Conservation (phyloP, 2,113 vertebrate species). For the Puntigrus tetrazona region DNA sequence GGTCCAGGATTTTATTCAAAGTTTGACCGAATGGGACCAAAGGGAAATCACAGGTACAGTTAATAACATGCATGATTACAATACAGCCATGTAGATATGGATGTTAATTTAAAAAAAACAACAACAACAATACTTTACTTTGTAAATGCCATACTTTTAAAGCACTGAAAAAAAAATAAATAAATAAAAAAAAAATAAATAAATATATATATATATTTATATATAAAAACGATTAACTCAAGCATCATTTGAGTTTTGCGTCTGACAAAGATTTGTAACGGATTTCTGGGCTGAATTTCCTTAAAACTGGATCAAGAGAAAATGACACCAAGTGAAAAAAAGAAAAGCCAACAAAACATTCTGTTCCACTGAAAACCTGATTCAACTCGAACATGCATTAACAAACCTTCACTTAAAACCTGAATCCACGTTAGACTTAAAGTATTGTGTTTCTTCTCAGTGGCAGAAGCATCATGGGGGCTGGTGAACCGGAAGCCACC, state of each 20-base stretch:
- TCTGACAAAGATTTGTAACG: background rate
- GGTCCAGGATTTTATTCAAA: no score
- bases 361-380: background rate
- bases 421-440: background rate
- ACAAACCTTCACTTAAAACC: background rate
- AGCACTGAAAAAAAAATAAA: no score
- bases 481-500: slow-evolving; percentile 52
- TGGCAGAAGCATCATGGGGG: background rate
- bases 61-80: no score
- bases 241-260: background rate
- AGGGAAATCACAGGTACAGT: no score
- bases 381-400: background rate
- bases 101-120: no score
- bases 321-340: background rate
- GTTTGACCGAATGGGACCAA: no score
- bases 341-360: background rate
- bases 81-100: no score
- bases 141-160: no score
- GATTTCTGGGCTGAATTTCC: background rate
- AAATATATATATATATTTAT: no score
- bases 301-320: background rate
- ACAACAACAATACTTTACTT: no score
- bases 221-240: no score
- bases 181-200: no score
- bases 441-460: background rate